These are phyloP conservation scores for Trissonchulus sp. DNA, from an alignment of 2,888 invertebrate species.

Conservation along the genomic window DNA sequence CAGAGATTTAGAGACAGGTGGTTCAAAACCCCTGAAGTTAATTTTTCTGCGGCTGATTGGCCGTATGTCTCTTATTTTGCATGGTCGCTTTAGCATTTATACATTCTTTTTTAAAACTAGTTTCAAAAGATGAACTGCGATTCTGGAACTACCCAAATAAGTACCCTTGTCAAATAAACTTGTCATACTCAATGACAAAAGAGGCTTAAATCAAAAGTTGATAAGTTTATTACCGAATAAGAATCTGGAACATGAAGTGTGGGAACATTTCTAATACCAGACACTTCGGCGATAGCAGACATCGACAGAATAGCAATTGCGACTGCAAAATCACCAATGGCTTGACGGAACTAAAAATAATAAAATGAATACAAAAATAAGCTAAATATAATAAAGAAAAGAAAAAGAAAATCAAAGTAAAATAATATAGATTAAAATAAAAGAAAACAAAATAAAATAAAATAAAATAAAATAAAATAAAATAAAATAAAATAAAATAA, in stretches of 20 bases:
- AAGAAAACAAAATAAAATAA: neutral
- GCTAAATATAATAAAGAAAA: too few species aligned
- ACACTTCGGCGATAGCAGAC: neutral
- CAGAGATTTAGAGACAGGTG: too few species aligned
- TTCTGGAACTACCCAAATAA: too few species aligned
- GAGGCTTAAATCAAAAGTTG: too few species aligned
- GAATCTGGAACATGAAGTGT: neutral
- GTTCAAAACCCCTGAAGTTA: too few species aligned
- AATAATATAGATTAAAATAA: neutral
- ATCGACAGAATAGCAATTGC: neutral
- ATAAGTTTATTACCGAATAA: neutral
- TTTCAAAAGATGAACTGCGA: too few species aligned
- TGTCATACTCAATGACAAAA: too few species aligned
- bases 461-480: neutral
- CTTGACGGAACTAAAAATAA: neutral
- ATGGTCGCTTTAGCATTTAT: too few species aligned
- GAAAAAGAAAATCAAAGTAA: neutral
- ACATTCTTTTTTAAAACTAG: too few species aligned
- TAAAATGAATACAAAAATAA: neutral
- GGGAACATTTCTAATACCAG: neutral
- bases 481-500: neutral
- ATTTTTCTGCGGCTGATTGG: too few species aligned
- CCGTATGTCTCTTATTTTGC: too few species aligned
- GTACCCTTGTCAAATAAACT: too few species aligned
- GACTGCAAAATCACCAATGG: neutral